Evolutionary conservation across 2,113 vertebrate species (phyloP), one percentile per base, ranked within the genome.

Genomic region (Xiphophorus maculatus): DNA sequence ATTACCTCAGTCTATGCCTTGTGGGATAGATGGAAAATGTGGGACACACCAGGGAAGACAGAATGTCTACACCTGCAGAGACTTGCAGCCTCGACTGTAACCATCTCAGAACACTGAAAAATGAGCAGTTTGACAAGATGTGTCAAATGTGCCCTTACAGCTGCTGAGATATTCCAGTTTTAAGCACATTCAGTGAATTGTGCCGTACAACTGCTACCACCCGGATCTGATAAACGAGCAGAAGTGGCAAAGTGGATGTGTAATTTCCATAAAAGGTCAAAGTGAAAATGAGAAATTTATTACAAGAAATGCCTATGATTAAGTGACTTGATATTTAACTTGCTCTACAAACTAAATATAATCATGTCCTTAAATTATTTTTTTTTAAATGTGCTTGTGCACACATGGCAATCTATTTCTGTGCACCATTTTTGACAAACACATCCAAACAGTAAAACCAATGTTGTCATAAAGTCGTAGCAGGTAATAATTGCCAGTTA

Each of bases 111-210:
- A 78, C 72, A 76, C 64, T 79, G 79, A 85, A 74, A 87, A 88
- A 87, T 83, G 66, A 88, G 77, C 81, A 71, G 73, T 83, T 84
- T 92, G 89, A 90, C 86, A 90, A 66, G 33, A 73, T 71, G 80
- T 89, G 91, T 91, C 90, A 88, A 87, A 86, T 77, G 76, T 88
- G 33, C 74, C 76, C 80, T 85, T 81, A 78, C 81, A 83, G 72
- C 85, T 25, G 35, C 76, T 65, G 75, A 90, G 70, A 82, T 74
- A 75, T 80, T 60, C 78, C 84, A 72, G 72, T 87, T 90, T 86
- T 85, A 81, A 84, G 85, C 80, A 87, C 32, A 73, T 76, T 77
- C 80, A 73, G 77, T 70, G 77, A 89, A 76, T 37, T 60, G 76
- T 73, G 83, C 66, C 40, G 51, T 71, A 88, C 77, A 82, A 74